Base-by-base conservation (phyloP, 2,888 invertebrate genomes). In the Erebia ligea region DNA sequence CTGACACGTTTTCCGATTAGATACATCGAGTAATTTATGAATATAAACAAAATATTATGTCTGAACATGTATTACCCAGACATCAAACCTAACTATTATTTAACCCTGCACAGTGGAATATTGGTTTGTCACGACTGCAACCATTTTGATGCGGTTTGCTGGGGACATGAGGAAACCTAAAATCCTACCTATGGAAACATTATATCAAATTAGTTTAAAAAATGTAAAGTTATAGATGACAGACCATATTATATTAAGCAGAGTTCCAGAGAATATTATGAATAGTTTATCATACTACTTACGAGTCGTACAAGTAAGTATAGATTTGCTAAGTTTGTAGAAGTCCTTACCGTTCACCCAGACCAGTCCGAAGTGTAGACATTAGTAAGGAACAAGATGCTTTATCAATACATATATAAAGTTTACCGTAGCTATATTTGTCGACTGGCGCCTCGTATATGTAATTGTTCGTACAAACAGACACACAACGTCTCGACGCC, bases 381-480 rank as follows among this genome's bases (percentile, higher is more conserved):
- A 72, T 73, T 76, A 68, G 76, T 73, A 74, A 74, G 75, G 73
- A 78, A 75, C 76, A 73, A 77, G 76, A 75, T 71, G 74, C 72
- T 77, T 76, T 76, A 79, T 77, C 77, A 80, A 76, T 80, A 79
- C 76, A 74, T 75, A 77, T 76, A 78, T 76, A 78, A 82, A 86
- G 81, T 85, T 83, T 81, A 81, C 82, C 78, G 80, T 82, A 81
- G 79, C 73, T 86, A 79, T 91, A 83, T 92, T 92, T 92, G 89
- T 82, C 84, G 82, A 86, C 86, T 86, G 92, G 92, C 92, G 92
- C 92, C 92, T 87, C 82, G 78, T 79, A 77, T 86, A 82, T 86
- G 88, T 92, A 90, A 91, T 92, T 90, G 87, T 85, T 83, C 86
- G 86, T 79, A 87, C 88, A 92, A 91, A 92, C 86, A 91, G 75